Evolutionary conservation across 2,113 vertebrate species (phyloP).

Genomic region (Todiramphus saurophagus): DNA sequence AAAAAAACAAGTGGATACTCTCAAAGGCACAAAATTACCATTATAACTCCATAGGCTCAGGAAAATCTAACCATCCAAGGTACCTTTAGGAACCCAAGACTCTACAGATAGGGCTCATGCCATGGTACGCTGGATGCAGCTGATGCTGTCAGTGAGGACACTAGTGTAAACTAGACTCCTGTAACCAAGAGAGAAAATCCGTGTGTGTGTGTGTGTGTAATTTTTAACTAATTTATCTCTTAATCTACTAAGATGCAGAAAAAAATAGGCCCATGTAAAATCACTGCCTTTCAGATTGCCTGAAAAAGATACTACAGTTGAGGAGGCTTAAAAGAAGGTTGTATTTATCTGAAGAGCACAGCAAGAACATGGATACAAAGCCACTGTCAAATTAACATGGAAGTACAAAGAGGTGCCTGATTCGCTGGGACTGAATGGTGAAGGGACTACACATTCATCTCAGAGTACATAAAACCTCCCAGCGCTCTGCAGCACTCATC

Average conservation of each 20-base stretch:
- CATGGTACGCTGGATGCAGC: fast-evolving
- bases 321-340: constrained; percentile 49
- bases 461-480: not conserved
- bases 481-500: constrained; percentile 1
- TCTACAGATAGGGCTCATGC: not conserved
- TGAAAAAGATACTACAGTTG: constrained; percentile 38
- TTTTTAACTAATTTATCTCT: not conserved
- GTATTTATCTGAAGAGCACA: constrained; percentile 58
- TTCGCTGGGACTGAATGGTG: constrained; percentile 38
- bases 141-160: not conserved
- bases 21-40: not conserved
- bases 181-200: not conserved
- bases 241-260: not conserved
- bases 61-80: not conserved
- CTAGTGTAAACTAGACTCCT: fast-evolving
- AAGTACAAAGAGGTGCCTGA: constrained; percentile 55
- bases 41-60: not conserved
- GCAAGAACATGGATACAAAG: constrained; percentile 52
- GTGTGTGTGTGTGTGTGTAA: not conserved
- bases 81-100: not conserved
- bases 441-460: constrained; percentile 58
- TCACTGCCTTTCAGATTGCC: not conserved
- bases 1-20: not conserved
- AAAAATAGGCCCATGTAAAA: not conserved
- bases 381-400: constrained; percentile 49